Conservation (phyloP, 2,888 invertebrate genomes). For the Euphydryas editha region DNA sequence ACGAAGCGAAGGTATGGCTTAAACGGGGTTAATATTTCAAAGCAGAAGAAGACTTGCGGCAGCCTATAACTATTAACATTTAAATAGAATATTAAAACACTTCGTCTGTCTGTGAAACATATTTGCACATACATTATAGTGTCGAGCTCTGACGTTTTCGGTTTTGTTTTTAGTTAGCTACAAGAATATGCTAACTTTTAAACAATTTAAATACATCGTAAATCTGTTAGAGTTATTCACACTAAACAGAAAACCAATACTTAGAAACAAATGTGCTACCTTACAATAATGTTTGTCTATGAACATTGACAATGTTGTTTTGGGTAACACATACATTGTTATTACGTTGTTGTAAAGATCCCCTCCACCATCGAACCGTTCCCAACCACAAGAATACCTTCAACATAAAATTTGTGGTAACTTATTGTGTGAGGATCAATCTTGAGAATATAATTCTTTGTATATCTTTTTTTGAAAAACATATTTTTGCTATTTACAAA, state of each 20-base stretch:
- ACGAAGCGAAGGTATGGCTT: neutral
- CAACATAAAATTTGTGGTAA: no score
- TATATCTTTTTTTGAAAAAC: no score
- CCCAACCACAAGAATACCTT: no score
- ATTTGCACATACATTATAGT: neutral
- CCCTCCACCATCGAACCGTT: no score
- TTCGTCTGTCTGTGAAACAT: neutral
- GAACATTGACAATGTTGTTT: neutral
- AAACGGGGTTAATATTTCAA: neutral
- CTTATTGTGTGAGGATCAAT: no score
- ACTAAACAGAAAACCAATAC: no score
- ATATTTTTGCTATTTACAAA: no score
- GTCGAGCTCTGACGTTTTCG: neutral
- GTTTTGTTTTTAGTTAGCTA: neutral
- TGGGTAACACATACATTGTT: neutral
- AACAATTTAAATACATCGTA: no score
- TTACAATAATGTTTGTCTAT: neutral
- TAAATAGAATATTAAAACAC: slow-evolving; percentile 5
- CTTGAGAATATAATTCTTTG: no score
- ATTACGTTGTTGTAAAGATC: neutral
- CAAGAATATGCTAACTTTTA: no score
- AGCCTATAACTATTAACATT: neutral
- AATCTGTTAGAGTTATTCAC: no score
- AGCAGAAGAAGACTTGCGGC: neutral
- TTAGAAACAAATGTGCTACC: no score